These are phyloP conservation scores for Drosophila subobscura DNA, from an alignment of 1,140 invertebrate genomes.

Conservation along the genomic window DNA sequence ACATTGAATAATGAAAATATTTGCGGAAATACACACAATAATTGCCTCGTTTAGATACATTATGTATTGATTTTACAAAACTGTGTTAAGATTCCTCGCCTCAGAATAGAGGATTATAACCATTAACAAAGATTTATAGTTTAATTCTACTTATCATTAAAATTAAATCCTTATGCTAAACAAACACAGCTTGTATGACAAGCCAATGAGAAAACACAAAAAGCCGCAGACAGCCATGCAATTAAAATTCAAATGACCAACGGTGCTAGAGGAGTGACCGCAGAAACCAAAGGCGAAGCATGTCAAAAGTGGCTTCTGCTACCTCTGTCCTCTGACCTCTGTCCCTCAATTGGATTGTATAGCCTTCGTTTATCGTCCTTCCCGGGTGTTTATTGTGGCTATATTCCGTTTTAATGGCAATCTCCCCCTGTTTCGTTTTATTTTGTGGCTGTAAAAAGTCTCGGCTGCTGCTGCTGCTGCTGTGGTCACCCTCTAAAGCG, in stretches of 20 bases:
- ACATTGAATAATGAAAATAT: too few species aligned
- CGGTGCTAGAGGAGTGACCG: neutral
- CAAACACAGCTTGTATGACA: too few species aligned
- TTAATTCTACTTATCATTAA: too few species aligned
- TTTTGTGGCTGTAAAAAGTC: conserved; percentile 2
- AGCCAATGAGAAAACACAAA: conserved; percentile 1
- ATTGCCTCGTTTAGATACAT: too few species aligned
- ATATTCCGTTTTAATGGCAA: conserved; percentile 45
- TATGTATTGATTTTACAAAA: too few species aligned
- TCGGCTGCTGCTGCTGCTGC: neutral
- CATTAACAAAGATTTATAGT: too few species aligned
- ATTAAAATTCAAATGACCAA: conserved; percentile 14
- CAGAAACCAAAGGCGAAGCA: conserved; percentile 21
- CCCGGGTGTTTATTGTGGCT: conserved; percentile 20
- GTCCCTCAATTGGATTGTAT: conserved; percentile 40
- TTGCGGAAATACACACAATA: too few species aligned
- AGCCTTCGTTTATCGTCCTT: conserved; percentile 13
- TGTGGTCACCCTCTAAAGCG: conserved; percentile 11
- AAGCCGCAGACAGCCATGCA: conserved; percentile 4
- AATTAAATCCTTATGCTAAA: too few species aligned
- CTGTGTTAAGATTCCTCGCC: too few species aligned
- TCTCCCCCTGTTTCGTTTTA: conserved; percentile 9
- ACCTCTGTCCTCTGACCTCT: neutral
- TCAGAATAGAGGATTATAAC: too few species aligned
- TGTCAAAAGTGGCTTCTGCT: conserved; percentile 16